Conservation (phyloP, 2,113 vertebrate species). For the Pholis gunnellus region DNA sequence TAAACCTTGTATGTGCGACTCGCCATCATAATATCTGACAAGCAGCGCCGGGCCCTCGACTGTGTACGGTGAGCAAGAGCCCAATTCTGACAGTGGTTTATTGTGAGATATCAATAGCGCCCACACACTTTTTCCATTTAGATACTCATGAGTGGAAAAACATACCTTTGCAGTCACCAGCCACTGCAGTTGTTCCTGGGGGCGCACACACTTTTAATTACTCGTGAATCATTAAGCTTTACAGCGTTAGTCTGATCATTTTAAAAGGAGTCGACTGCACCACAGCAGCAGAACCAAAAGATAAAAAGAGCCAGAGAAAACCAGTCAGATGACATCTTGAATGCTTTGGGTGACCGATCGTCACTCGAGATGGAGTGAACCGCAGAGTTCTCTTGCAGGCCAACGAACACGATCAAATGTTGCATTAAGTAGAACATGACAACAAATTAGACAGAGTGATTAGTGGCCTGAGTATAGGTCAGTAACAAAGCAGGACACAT, state of each 20-base stretch:
- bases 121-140: constrained; percentile 43
- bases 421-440: constrained; percentile 51
- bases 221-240: constrained; percentile 60
- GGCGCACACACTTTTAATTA: constrained; percentile 57
- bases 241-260: constrained; percentile 38
- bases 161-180: constrained; percentile 27
- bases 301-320: constrained; percentile 10
- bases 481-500: constrained; percentile 25
- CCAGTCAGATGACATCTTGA: not conserved
- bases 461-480: constrained; percentile 46
- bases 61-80: constrained; percentile 16
- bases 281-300: not conserved
- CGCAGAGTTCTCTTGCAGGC: constrained; percentile 1
- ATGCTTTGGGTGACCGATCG: constrained; percentile 34
- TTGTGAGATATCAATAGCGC: constrained; percentile 35
- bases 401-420: not conserved
- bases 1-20: constrained; percentile 40
- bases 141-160: constrained; percentile 57
- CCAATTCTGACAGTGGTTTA: constrained; percentile 25
- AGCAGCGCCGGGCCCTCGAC: constrained; percentile 39
- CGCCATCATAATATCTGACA: constrained; percentile 50
- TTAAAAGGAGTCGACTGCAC: constrained; percentile 24
- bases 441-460: constrained; percentile 53
- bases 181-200: constrained; percentile 25
- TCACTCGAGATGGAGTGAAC: not conserved